Conservation (phyloP, 2,888 invertebrate species). For the Phlogophora meticulosa region DNA sequence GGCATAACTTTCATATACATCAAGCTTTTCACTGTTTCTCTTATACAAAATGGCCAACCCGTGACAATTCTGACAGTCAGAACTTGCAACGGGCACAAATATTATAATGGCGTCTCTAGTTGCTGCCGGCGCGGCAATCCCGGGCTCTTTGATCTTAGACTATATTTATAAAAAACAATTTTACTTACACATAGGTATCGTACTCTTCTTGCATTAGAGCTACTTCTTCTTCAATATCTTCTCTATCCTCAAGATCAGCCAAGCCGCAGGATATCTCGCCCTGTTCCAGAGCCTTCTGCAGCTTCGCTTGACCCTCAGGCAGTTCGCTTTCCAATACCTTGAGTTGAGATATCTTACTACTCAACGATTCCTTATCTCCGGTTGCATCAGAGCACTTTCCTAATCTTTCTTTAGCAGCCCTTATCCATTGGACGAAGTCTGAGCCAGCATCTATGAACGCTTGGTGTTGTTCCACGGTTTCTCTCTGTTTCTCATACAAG, state of each 20-base stretch:
- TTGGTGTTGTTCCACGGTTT: constrained; percentile 97
- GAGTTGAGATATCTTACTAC: constrained; percentile 96
- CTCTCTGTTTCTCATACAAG: constrained; percentile 96
- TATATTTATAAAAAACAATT: neutral
- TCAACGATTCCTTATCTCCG: constrained; percentile 97
- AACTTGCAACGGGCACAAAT: no score
- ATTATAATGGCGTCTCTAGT: no score
- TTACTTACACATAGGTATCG: constrained; percentile 94
- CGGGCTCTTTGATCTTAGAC: no score
- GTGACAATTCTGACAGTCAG: no score
- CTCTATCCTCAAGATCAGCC: constrained; percentile 96
- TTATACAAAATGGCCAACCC: no score
- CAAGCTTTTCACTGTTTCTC: no score
- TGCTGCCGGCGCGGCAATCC: no score
- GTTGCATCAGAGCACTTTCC: constrained; percentile 98
- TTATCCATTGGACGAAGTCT: constrained; percentile 98
- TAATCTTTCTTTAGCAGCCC: constrained; percentile 96
- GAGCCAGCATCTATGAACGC: constrained; percentile 97
- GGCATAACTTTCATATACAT: no score
- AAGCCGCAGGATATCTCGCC: constrained; percentile 96
- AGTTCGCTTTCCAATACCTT: constrained; percentile 96
- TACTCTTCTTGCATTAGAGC: constrained; percentile 97
- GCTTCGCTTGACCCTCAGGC: constrained; percentile 95
- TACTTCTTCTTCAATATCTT: constrained; percentile 98
- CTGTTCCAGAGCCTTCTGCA: constrained; percentile 95